These are phyloP conservation scores for Rhyacichthys aspro DNA, from an alignment of 2,797 vertebrate genomes.

Conservation along the genomic window DNA sequence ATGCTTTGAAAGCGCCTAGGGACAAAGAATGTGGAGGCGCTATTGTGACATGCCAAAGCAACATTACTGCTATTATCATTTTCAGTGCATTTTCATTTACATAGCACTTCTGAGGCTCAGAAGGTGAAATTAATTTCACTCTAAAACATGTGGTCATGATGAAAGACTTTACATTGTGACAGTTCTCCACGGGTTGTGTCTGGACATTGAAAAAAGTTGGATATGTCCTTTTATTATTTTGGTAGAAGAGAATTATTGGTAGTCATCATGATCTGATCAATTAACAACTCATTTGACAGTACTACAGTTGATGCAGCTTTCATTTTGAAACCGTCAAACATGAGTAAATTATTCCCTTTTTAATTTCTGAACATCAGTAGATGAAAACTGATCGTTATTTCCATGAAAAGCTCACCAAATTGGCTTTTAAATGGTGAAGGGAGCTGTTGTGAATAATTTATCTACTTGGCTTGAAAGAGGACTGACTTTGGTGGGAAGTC, in stretches of 20 bases:
- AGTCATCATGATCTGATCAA: background rate
- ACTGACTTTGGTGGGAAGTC: conserved; percentile 36
- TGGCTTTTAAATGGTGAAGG: conserved; percentile 63
- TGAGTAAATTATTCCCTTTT: conserved; percentile 66
- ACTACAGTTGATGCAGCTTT: conserved; percentile 39
- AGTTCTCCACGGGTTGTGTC: background rate
- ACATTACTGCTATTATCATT: conserved; percentile 58
- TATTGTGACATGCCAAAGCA: conserved; percentile 55
- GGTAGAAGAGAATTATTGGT: background rate
- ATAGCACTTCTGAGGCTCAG: conserved; percentile 17
- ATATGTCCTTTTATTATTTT: no score
- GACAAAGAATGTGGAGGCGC: conserved; percentile 56
- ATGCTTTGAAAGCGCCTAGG: conserved; percentile 68
- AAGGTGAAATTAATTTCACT: conserved; percentile 27
- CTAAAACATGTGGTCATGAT: background rate
- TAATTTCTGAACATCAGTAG: conserved; percentile 63
- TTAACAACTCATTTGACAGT: conserved; percentile 36
- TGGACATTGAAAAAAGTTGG: no score
- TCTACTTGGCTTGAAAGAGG: conserved; percentile 52
- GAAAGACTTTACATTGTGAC: conserved; percentile 7
- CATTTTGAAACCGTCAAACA: conserved; percentile 56
- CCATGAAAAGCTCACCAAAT: conserved; percentile 64
- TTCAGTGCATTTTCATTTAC: conserved; percentile 53
- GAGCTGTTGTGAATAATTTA: conserved; percentile 60
- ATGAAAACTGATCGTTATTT: conserved; percentile 63